Evolutionary conservation across 2,113 vertebrate species (phyloP).

Genomic region (Pachyramphus minor): DNA sequence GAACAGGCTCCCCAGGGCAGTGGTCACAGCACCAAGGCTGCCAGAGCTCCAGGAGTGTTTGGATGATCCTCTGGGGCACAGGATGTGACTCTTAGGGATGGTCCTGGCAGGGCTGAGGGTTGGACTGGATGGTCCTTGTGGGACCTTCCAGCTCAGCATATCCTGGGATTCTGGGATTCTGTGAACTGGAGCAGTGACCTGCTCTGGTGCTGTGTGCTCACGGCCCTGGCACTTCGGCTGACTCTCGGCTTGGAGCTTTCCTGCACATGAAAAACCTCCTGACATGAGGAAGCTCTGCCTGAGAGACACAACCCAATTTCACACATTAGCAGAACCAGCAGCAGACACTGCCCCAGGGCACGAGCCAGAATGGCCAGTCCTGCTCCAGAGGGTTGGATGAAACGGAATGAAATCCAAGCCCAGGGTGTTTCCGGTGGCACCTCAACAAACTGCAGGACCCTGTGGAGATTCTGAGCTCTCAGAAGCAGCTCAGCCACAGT

Average conservation of each 20-base stretch:
- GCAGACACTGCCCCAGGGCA: not conserved
- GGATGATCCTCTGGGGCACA: not conserved
- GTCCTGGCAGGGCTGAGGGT: not conserved
- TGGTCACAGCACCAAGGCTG: not conserved
- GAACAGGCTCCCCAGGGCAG: not conserved
- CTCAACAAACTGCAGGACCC: not conserved
- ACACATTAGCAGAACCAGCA: not conserved
- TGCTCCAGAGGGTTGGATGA: not conserved
- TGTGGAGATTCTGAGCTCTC: not conserved
- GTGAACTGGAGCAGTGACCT: fast-evolving
- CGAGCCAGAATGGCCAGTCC: not conserved
- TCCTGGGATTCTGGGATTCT: not conserved
- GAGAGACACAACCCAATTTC: not conserved
- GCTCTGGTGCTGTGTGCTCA: fast-evolving
- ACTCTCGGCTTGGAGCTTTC: not conserved
- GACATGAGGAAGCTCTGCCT: not conserved
- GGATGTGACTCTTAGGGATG: not conserved
- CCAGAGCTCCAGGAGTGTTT: not conserved
- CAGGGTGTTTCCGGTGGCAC: not conserved
- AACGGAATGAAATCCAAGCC: not conserved
- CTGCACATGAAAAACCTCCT: not conserved
- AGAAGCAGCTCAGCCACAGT: not conserved
- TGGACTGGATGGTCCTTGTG: not conserved
- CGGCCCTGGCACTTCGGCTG: fast-evolving
- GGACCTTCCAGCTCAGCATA: not conserved